These are phyloP conservation scores for Rhyacophila evoluta DNA, from an alignment of 2,888 invertebrate genomes.

Conservation along the genomic window DNA sequence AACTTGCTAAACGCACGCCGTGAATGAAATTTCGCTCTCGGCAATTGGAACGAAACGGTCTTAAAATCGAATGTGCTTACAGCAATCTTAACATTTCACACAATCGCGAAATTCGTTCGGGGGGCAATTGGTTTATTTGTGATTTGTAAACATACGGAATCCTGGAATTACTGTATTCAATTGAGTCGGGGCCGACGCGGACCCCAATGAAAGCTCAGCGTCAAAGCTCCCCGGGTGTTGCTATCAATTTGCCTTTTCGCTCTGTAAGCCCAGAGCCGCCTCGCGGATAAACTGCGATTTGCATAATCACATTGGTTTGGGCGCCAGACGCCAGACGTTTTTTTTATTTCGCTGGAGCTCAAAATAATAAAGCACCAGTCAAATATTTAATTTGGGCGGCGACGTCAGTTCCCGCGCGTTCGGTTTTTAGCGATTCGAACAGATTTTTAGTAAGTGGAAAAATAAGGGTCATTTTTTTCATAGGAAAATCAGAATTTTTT, in stretches of 20 bases:
- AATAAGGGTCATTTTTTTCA: neutral
- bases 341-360: slow-evolving; percentile 12
- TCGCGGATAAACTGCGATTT: slow-evolving; percentile 42
- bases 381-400: slow-evolving; percentile 13
- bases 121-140: slow-evolving; percentile 1
- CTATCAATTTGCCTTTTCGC: slow-evolving; percentile 17
- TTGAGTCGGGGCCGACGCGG: slow-evolving; percentile 15
- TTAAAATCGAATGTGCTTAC: slow-evolving; percentile 19
- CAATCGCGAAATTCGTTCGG: slow-evolving; percentile 5
- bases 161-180: slow-evolving; percentile 22
- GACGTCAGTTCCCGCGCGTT: neutral
- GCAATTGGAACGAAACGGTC: slow-evolving; percentile 12
- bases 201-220: slow-evolving; percentile 13
- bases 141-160: slow-evolving; percentile 22
- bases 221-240: neutral
- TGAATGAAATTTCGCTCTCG: slow-evolving; percentile 17
- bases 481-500: neutral
- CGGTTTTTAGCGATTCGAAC: neutral
- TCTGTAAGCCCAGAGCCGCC: slow-evolving; percentile 25
- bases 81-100: slow-evolving; percentile 19
- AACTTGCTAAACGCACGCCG: neutral
- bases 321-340: slow-evolving; percentile 11
- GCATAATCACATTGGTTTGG: slow-evolving; percentile 46
- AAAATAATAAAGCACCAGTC: slow-evolving; percentile 14
- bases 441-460: neutral